phyloP scores from a whole-genome alignment of 2,797 vertebrate species.

The Discoglossus pictus region DNA sequence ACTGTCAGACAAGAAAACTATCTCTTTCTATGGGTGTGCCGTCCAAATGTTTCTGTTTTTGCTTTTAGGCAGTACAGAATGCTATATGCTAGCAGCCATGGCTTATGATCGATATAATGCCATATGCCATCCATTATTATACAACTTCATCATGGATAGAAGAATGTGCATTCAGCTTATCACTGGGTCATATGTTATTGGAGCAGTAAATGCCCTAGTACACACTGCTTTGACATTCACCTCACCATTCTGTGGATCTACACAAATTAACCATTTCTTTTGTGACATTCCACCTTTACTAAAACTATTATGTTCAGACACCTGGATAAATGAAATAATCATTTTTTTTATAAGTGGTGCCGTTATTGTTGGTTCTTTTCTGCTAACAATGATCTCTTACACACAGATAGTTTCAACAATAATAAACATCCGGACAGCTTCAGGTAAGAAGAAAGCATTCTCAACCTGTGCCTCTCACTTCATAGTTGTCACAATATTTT shows the following conservation, averaged over 20 bases:
- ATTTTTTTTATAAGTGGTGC: conserved; percentile 58
- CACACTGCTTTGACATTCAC: conserved; percentile 59
- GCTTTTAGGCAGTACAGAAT: conserved; percentile 26
- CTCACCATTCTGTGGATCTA: conserved; percentile 60
- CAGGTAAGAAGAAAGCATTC: conserved; percentile 51
- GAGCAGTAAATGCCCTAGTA: conserved; percentile 54
- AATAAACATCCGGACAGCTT: conserved; percentile 48
- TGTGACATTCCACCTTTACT: conserved; percentile 61
- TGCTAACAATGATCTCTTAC: conserved; percentile 56
- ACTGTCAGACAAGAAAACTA: background rate
- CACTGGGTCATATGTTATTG: conserved; percentile 48
- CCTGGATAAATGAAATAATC: conserved; percentile 56
- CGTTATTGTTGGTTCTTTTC: conserved; percentile 57
- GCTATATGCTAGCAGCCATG: conserved; percentile 21
- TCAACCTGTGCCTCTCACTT: conserved; percentile 59
- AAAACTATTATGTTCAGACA: conserved; percentile 61
- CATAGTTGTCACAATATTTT: conserved; percentile 49
- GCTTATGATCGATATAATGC: conserved; percentile 11
- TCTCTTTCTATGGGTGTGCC: conserved; percentile 24
- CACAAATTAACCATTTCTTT: conserved; percentile 65
- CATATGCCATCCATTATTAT: conserved; percentile 8
- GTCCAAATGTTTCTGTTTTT: conserved; percentile 28
- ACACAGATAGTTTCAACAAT: conserved; percentile 55
- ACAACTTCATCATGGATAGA: conserved; percentile 54
- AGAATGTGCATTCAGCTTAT: conserved; percentile 51